Percentiles rank a stretch among this genome's conserved stretches.
Conservation (phyloP, 2,797 vertebrate genomes). For the Orestias chungarensis region DNA sequence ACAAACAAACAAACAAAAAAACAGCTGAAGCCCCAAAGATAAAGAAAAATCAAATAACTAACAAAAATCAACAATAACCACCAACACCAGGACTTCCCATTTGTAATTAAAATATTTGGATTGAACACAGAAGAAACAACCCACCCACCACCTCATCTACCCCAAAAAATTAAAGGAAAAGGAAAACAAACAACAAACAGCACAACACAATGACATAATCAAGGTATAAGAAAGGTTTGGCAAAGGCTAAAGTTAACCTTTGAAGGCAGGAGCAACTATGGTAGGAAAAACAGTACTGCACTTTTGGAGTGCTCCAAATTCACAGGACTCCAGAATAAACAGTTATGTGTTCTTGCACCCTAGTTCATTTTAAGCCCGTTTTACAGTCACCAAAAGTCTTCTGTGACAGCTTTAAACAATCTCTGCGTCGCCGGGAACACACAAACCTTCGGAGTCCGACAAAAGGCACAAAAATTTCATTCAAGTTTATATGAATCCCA, state of each 20-base stretch:
- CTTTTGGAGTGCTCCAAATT: slow-evolving; percentile 25
- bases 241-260: slow-evolving; percentile 5
- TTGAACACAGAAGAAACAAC: slow-evolving; percentile 21
- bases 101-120: slow-evolving; percentile 34
- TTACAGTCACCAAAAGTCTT: slow-evolving; percentile 10
- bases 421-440: slow-evolving; percentile 1
- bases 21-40: neutral
- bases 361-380: neutral
- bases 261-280: slow-evolving; percentile 47
- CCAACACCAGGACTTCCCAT: slow-evolving; percentile 18
- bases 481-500: slow-evolving; percentile 84
- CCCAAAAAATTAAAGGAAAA: too few species aligned
- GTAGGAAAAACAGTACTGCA: slow-evolving; percentile 16
- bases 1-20: neutral
- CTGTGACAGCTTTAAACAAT: slow-evolving; percentile 10
- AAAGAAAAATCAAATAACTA: neutral
- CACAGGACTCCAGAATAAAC: slow-evolving; percentile 6
- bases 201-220: slow-evolving; percentile 17
- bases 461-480: slow-evolving; percentile 92
- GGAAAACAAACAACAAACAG: slow-evolving; percentile 2
- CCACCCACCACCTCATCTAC: too few species aligned
- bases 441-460: slow-evolving; percentile 46
- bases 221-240: slow-evolving; percentile 7
- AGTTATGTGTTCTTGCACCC: slow-evolving; percentile 12
- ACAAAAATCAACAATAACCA: neutral